A percentile compares a stretch with the other conserved stretches of the same genome.
phyloP scores from a whole-genome alignment of 1,140 invertebrate species.

The Atta texana region DNA sequence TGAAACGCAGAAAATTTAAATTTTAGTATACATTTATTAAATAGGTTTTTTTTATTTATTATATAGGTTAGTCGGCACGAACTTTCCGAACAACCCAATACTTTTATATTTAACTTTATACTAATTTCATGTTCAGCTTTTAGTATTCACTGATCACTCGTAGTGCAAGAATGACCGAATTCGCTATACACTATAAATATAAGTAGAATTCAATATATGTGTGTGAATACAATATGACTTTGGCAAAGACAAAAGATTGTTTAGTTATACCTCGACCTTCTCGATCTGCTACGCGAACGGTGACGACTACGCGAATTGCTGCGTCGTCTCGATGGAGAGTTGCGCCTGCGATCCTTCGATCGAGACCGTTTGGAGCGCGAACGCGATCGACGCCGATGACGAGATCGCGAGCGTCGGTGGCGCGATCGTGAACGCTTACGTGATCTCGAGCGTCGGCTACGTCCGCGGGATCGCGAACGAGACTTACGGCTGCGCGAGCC shows the following conservation, averaged over 20 bases:
- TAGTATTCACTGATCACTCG: too few relatives aligned
- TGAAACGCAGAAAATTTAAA: too few relatives aligned
- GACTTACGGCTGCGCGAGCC: slow-evolving; percentile 87
- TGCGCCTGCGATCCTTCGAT: slow-evolving; percentile 85
- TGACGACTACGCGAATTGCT: slow-evolving; percentile 82
- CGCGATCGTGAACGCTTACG: slow-evolving; percentile 88
- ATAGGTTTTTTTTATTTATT: too few relatives aligned
- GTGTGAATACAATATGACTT: neutral
- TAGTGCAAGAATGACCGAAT: too few relatives aligned
- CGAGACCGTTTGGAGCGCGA: slow-evolving; percentile 86
- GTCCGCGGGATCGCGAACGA: slow-evolving; percentile 88
- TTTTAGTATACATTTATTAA: too few relatives aligned
- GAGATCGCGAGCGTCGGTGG: slow-evolving; percentile 87
- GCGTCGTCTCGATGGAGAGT: slow-evolving; percentile 83
- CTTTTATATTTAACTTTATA: too few relatives aligned
- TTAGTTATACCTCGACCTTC: slow-evolving; percentile 73
- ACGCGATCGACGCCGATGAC: slow-evolving; percentile 83
- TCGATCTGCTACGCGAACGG: slow-evolving; percentile 83
- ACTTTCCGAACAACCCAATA: too few relatives aligned
- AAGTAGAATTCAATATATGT: slow-evolving; percentile 7
- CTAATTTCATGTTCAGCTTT: too few relatives aligned
- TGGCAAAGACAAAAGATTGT: neutral
- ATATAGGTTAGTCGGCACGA: too few relatives aligned
- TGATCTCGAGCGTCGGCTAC: slow-evolving; percentile 86
- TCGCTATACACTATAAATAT: neutral